phyloP scores from a whole-genome alignment of 2,888 invertebrate genomes.

The Neoitamus cyanurus region DNA sequence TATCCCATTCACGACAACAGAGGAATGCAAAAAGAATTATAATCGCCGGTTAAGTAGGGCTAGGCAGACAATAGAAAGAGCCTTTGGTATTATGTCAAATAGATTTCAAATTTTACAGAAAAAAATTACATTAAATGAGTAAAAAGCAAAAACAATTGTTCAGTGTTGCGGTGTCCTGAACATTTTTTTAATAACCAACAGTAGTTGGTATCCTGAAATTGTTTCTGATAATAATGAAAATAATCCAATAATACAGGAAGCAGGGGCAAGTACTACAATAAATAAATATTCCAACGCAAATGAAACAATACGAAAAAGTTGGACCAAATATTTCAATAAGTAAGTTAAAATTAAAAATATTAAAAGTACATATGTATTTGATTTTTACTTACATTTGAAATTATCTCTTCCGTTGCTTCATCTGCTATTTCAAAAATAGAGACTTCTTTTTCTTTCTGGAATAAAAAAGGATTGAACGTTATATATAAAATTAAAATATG shows the following conservation, averaged over 20 bases:
- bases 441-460: neutral
- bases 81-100: slow-evolving; percentile 54
- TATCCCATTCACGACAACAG: slow-evolving; percentile 36
- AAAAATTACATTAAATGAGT: slow-evolving; percentile 52
- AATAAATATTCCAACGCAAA: neutral
- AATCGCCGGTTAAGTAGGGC: slow-evolving; percentile 52
- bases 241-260: neutral
- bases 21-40: slow-evolving; percentile 42
- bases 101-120: slow-evolving; percentile 57
- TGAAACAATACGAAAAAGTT: neutral
- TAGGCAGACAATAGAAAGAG: slow-evolving; percentile 51
- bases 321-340: slow-evolving; percentile 21
- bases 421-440: neutral
- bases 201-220: neutral
- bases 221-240: neutral
- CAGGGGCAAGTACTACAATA: neutral
- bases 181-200: slow-evolving; percentile 50
- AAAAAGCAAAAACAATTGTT: slow-evolving; percentile 49
- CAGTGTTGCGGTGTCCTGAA: slow-evolving; percentile 54
- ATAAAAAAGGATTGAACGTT: neutral
- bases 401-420: neutral
- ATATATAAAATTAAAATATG: neutral
- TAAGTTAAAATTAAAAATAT: neutral
- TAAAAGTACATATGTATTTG: neutral
- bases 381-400: neutral